Evolutionary conservation across 2,888 invertebrate genomes (phyloP).

Genomic region (Dolomedes plantarius): DNA sequence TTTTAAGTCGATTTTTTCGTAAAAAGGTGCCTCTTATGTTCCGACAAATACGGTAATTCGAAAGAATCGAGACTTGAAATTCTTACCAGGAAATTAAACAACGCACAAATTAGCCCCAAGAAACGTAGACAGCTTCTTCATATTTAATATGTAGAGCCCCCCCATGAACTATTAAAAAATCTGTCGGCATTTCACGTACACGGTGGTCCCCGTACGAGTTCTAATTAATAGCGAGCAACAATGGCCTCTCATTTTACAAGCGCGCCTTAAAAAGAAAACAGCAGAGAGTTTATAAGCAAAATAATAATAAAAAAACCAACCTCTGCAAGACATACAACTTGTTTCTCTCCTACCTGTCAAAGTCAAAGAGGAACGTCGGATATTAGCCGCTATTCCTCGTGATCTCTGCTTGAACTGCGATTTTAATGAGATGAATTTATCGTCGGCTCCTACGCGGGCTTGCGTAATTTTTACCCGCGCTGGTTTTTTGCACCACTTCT

Average conservation of each 20-base stretch:
- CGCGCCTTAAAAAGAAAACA: constrained; percentile 17
- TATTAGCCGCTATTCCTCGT: constrained; percentile 28
- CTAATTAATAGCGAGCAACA: constrained; percentile 63
- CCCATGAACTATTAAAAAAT: background rate
- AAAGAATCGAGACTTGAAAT: no score
- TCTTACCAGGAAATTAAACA: no score
- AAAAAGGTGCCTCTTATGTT: no score
- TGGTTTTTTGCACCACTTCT: no score
- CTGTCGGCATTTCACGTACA: constrained; percentile 33
- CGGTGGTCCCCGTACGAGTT: constrained; percentile 45
- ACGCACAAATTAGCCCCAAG: no score
- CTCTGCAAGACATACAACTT: constrained; percentile 53
- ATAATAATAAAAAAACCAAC: background rate
- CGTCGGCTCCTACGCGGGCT: constrained; percentile 13
- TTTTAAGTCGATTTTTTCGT: no score
- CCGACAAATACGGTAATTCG: no score
- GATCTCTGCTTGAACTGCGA: constrained; percentile 38
- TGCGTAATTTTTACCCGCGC: background rate
- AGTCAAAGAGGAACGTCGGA: constrained; percentile 17
- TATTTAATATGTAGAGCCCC: background rate
- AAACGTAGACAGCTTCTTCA: no score
- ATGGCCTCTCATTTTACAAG: constrained; percentile 58
- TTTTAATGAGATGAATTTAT: constrained; percentile 64
- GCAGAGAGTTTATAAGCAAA: constrained; percentile 4
- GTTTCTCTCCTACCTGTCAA: constrained; percentile 59